Evolutionary conservation across 2,113 vertebrate species (phyloP).

Genomic region (Sebastes schlegelii): DNA sequence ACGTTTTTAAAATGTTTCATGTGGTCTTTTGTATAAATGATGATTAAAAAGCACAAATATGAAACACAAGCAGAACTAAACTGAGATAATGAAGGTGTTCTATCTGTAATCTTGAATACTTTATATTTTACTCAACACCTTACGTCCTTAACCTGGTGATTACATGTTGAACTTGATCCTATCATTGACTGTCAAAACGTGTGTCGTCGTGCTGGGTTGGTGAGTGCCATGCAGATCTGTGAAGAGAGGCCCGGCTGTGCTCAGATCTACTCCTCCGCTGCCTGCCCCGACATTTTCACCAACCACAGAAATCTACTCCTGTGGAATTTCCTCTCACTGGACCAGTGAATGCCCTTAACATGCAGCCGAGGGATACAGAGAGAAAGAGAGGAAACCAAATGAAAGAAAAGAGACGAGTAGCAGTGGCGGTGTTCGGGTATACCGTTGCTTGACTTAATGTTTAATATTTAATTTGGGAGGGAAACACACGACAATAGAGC

Average conservation of each 20-base stretch:
- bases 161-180: not conserved
- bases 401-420: conserved; percentile 6
- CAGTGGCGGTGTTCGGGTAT: not conserved
- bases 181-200: not conserved
- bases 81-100: not conserved
- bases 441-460: not conserved
- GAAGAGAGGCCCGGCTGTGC: conserved; percentile 44
- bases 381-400: conserved; percentile 15
- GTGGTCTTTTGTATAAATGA: not conserved
- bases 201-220: not conserved
- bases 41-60: not conserved
- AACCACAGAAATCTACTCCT: conserved; percentile 73
- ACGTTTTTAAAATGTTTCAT: not conserved
- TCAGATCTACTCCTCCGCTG: conserved; percentile 58
- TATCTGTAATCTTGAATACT: not conserved
- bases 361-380: conserved; percentile 42
- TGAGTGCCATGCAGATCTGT: conserved; percentile 24
- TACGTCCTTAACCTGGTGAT: not conserved
- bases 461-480: not conserved
- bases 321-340: conserved; percentile 79
- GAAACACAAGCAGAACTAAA: not conserved
- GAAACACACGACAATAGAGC: conserved; percentile 1
- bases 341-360: conserved; percentile 56
- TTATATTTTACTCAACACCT: not conserved
- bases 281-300: conserved; percentile 67